phyloP scores from a whole-genome alignment of 2,113 vertebrate species.

The Pungitius pungitius region DNA sequence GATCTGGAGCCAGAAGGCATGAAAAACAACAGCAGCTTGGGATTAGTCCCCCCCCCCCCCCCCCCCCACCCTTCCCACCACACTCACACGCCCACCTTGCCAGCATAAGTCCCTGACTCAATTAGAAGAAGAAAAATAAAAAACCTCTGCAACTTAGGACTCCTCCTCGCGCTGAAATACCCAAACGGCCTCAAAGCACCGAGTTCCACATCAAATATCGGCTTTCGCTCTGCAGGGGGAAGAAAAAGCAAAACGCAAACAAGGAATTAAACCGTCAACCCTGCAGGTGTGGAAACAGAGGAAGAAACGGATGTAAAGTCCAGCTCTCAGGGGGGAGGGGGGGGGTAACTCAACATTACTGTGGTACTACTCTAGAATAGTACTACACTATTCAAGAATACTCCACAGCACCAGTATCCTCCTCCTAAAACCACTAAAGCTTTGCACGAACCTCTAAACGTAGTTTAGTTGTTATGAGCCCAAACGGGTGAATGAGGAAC shows the following conservation, averaged over 20 bases:
- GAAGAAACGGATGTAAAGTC: no score
- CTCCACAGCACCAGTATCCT: no score
- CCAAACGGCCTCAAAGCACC: slow-evolving; percentile 67
- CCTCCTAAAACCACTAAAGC: no score
- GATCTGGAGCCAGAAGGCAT: slow-evolving; percentile 78
- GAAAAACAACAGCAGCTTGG: slow-evolving; percentile 78
- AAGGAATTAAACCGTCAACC: neutral
- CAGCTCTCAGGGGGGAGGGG: no score
- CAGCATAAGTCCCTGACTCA: slow-evolving; percentile 80
- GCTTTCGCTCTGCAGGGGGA: no score
- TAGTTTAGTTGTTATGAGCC: no score
- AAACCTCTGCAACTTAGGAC: slow-evolving; percentile 78
- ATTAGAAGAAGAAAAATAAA: slow-evolving; percentile 80
- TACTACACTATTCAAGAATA: no score
- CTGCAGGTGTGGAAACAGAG: neutral
- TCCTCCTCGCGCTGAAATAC: slow-evolving; percentile 71
- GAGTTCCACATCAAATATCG: no score
- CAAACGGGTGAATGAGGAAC: neutral
- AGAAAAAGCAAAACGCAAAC: no score
- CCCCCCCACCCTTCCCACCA: slow-evolving; percentile 71
- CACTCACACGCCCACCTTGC: slow-evolving; percentile 77
- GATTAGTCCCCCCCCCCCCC: slow-evolving; percentile 74
- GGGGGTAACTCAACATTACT: no score
- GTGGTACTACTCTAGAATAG: no score
- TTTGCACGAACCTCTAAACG: no score